phyloP scores from a whole-genome alignment of 2,888 invertebrate genomes.

The Hyppa rectilinea region DNA sequence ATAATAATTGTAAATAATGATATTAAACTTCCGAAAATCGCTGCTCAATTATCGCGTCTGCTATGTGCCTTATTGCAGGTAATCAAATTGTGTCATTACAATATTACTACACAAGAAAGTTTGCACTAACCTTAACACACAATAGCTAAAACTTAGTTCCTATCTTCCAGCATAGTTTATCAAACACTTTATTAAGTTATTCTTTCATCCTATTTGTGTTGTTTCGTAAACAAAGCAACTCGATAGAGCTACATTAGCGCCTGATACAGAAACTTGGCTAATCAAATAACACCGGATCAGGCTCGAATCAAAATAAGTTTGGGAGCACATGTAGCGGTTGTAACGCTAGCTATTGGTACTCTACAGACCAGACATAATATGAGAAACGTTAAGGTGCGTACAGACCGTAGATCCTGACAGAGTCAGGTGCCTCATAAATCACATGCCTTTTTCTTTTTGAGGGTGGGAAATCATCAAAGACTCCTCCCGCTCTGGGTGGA shows the following conservation, averaged over 20 bases:
- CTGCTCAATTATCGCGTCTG: not conserved
- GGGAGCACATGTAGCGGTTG: not conserved
- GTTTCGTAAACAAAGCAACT: slow-evolving; percentile 51
- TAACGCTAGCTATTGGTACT: not conserved
- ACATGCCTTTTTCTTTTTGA: too few species aligned
- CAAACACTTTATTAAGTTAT: slow-evolving; percentile 33
- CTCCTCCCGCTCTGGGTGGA: too few species aligned
- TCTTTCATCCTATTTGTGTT: slow-evolving; percentile 46
- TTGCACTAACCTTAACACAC: not conserved
- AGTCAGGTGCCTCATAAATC: too few species aligned
- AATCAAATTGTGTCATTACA: not conserved
- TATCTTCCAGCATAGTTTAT: too few species aligned
- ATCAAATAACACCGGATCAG: slow-evolving; percentile 56
- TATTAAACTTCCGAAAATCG: not conserved
- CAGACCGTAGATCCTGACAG: not conserved
- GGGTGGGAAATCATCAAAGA: too few species aligned
- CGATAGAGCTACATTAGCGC: slow-evolving; percentile 51
- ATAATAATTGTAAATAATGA: too few species aligned
- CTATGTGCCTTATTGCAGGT: not conserved
- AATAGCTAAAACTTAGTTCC: not conserved
- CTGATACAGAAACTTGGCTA: slow-evolving; percentile 59
- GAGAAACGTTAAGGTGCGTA: not conserved
- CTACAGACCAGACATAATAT: not conserved
- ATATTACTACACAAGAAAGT: not conserved
- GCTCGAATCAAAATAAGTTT: slow-evolving; percentile 46